Percentiles rank a stretch among this genome's conserved stretches.
These are phyloP conservation scores for Euphydryas editha DNA, from an alignment of 2,888 invertebrate genomes.

Conservation along the genomic window DNA sequence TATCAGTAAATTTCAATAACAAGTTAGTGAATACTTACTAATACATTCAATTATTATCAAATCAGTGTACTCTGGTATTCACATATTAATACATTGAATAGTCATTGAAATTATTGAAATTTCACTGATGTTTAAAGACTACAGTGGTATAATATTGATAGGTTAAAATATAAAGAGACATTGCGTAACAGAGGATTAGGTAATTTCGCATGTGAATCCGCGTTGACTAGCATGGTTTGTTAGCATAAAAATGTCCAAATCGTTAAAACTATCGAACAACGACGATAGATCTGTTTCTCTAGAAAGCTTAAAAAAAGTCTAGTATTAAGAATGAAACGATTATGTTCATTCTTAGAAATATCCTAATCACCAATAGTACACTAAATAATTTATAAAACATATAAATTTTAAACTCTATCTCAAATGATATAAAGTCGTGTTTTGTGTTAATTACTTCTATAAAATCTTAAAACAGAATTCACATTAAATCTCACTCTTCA, in stretches of 20 bases:
- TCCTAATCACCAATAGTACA: conserved; percentile 13
- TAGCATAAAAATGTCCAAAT: not conserved
- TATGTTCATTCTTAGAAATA: conserved; percentile 17
- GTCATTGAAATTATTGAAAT: too few relatives aligned
- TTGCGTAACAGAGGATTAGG: too few relatives aligned
- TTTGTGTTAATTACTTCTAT: not conserved
- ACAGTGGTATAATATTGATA: too few relatives aligned
- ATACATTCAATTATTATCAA: too few relatives aligned
- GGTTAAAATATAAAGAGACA: too few relatives aligned
- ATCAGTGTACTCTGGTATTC: too few relatives aligned
- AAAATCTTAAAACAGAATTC: not conserved
- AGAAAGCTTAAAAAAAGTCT: not conserved
- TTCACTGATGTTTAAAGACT: too few relatives aligned
- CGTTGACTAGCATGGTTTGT: not conserved
- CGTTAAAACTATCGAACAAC: not conserved
- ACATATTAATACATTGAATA: too few relatives aligned
- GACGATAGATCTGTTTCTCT: not conserved
- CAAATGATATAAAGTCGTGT: not conserved
- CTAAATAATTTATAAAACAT: not conserved
- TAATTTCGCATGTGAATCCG: not conserved
- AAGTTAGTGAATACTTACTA: too few relatives aligned
- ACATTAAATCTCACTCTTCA: not conserved
- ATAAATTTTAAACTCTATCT: not conserved
- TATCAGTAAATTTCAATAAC: too few relatives aligned
- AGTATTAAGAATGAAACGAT: conserved; percentile 13